Base-by-base conservation (phyloP, 1,140 invertebrate species). In the Dendrolimus kikuchii region DNA sequence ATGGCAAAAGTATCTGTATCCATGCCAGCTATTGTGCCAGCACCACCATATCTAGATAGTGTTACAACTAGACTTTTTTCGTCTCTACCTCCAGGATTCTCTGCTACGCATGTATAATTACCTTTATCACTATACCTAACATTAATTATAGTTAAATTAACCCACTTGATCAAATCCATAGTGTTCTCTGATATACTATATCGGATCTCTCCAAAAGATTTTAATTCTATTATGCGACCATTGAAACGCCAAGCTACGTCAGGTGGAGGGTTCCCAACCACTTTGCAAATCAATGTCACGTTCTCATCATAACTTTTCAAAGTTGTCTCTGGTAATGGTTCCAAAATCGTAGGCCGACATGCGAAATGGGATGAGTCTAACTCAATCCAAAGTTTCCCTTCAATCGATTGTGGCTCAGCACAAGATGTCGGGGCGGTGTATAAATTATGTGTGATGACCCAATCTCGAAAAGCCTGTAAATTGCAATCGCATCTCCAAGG, bases 401-500 rank as follows among this genome's bases (percentile, higher is more conserved):
- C 74, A 5, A 96, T 74, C 38, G 88, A 82, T 0, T 86, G 58
- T 0, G 95, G 95, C 50, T 93, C 90, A 2, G 83, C 81, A 71
- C 95, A 97, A 4, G 89, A 88, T 0, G 93, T 95, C 0, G 91
- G 90, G 6, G 91, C 88, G 0, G 92, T 92, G 60, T 95, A 94
- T 7, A 95, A 83, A 36, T 93, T 93, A 45, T 89, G 88, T 51
- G 89, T 88, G 5, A 94, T 90, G 48, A 92, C 89, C 90, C 92
- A 96, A 62, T 95, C 90, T 10, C 94, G 89, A 64, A 98, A 95
- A 7, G 89, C 88, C 68, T 94, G 92, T 54, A 98, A 84, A 53
- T 92, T 90, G 69, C 96, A 98, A 72, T 97, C 95, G 72, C 96
- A 98, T 46, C 92, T 90, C 96, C 96, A 98, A 0, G 92, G 93